Evolutionary conservation across 37 sponge, comb jelly and placozoan species (phyloP), one percentile per base, ranked within the genome.

Genomic region (Sycon ciliatum): DNA sequence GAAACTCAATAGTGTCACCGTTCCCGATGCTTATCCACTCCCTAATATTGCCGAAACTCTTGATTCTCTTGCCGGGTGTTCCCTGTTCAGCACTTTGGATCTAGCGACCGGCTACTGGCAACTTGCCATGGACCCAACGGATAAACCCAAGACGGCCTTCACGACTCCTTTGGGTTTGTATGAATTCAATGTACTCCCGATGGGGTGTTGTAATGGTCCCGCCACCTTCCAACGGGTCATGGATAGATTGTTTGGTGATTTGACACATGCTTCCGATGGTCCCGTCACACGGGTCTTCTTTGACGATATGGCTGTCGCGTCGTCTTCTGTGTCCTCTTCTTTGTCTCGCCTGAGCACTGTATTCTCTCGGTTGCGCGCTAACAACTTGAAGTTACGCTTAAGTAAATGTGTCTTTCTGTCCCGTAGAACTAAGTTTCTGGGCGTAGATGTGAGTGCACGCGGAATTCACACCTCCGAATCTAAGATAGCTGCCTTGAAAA

Each of bases 91-190:
- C 5, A 63, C 73, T 16, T 36, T 73, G 1, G 73, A 79, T 56
- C 23, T 70, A 13, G 23, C 58, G n/a, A 78, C 72, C 34, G 73
- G 80, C 24, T 79, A 79, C 36, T 79, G 80, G 80, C 73, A 79
- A 39, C 73, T 79, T 16, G 73, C 61, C 22, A 24, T 79, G 36
- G 53, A 28, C 16, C 29, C 27, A 5, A 35, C 42, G 9, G 73
- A 73, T 23, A 24, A 56, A 23, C 66, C 29, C 26, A 79, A 79
- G 30, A 79, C 80, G 49, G 80, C 80, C 3, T 72, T 79, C 26
- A 46, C 55, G 34, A 79, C 80, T 33, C 28, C 39, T 9, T 73
- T 40, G 22, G 80, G 73, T 0, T 29, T 79, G 34, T 72, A 34
- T 65, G 54, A 79, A 53, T 79, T 79, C 66, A 79, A 40, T 7